Conservation (phyloP, 2,888 invertebrate genomes). For the Ametastegia equiseti region DNA sequence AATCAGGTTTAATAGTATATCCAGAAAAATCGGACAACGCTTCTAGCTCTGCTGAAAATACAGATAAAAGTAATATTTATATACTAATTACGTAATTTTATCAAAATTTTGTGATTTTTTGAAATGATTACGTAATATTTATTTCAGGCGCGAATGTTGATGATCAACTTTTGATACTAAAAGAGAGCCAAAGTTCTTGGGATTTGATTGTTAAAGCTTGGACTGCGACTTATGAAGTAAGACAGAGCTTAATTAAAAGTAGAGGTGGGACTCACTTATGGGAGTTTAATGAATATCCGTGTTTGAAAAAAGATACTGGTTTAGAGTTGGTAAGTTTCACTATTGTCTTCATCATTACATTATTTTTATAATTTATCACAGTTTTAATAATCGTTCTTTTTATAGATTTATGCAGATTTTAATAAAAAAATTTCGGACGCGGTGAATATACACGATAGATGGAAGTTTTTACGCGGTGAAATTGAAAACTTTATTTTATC, state of each 20-base stretch:
- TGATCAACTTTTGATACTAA: not conserved
- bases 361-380: not conserved
- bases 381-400: not conserved
- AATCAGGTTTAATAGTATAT: not conserved
- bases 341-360: not conserved
- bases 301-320: not conserved
- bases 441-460: not conserved
- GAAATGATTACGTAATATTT: not conserved
- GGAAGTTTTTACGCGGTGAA: not conserved
- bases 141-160: not conserved
- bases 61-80: not conserved
- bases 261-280: not conserved
- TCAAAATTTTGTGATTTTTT: not conserved
- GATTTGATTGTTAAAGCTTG: not conserved
- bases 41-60: not conserved
- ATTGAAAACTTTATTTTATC: not conserved
- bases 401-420: not conserved
- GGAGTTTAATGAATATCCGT: not conserved
- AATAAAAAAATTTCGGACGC: not conserved
- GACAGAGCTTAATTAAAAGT: not conserved
- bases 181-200: not conserved
- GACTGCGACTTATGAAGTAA: not conserved
- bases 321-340: not conserved
- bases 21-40: not conserved
- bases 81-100: not conserved